Conservation (phyloP, 1,140 invertebrate species). For the Musca domestica region DNA sequence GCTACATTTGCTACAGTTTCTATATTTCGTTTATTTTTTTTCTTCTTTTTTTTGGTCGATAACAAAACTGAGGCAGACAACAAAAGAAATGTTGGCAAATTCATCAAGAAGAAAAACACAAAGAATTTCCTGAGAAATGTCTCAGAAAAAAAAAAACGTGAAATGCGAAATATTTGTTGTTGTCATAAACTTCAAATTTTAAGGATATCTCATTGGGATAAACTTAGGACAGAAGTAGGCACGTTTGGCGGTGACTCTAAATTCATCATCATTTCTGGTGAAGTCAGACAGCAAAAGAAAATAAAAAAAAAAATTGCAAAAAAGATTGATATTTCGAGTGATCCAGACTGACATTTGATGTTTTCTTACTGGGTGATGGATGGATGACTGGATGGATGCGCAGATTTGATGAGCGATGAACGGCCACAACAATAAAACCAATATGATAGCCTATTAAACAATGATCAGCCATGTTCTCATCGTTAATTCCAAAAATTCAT, state of each 20-base stretch:
- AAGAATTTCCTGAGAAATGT: background rate
- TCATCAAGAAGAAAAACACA: background rate
- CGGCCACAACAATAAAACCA: background rate
- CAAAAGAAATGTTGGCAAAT: conserved; percentile 5
- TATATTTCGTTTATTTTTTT: no score
- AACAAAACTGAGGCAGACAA: conserved; percentile 12
- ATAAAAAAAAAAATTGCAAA: background rate
- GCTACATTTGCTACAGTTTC: background rate
- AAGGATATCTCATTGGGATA: conserved; percentile 1
- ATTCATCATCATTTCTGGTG: background rate
- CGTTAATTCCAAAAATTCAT: no score
- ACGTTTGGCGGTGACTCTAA: background rate
- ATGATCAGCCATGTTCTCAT: no score
- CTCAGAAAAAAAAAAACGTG: background rate
- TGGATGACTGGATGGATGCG: no score
- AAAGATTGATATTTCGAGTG: conserved; percentile 15
- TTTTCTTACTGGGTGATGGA: background rate
- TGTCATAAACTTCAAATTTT: background rate
- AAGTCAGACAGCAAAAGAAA: background rate
- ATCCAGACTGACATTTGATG: conserved; percentile 17
- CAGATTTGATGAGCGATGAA: no score
- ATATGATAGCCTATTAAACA: conserved; percentile 6
- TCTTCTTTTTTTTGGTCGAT: background rate
- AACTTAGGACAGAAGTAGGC: background rate
- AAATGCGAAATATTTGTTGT: background rate